Evolutionary conservation across 2,113 vertebrate genomes (phyloP).

Genomic region (Eublepharis macularius): DNA sequence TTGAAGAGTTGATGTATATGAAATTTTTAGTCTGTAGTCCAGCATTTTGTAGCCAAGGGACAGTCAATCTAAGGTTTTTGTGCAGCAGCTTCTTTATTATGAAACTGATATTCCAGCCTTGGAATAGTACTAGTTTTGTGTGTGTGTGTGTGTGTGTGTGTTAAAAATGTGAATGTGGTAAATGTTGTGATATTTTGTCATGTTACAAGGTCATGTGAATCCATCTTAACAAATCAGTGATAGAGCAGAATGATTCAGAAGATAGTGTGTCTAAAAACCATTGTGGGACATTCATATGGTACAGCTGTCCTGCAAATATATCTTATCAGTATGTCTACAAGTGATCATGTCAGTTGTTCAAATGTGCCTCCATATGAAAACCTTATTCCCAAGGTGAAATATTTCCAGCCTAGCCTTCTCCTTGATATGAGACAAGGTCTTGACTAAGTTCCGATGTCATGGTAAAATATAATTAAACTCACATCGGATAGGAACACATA

Average conservation of each 20-base stretch:
- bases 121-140: not conserved
- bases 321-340: not conserved
- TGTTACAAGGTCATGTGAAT: not conserved
- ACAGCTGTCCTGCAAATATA: not conserved
- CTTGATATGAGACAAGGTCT: not conserved
- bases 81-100: not conserved
- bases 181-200: not conserved
- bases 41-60: conserved; percentile 15
- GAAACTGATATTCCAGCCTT: not conserved
- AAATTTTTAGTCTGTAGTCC: conserved; percentile 13
- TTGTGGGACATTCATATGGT: not conserved
- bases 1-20: not conserved
- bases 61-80: not conserved
- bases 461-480: too few relatives aligned
- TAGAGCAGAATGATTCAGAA: not conserved
- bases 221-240: not conserved
- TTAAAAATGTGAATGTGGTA: not conserved
- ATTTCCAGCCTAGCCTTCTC: not conserved
- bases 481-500: too few relatives aligned
- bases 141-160: too few relatives aligned
- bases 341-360: not conserved
- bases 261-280: not conserved
- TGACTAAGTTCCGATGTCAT: not conserved
- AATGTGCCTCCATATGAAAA: not conserved
- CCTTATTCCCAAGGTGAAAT: too few relatives aligned